Base-by-base conservation (phyloP, 2,113 vertebrate genomes). In the Ammodytes marinus region DNA sequence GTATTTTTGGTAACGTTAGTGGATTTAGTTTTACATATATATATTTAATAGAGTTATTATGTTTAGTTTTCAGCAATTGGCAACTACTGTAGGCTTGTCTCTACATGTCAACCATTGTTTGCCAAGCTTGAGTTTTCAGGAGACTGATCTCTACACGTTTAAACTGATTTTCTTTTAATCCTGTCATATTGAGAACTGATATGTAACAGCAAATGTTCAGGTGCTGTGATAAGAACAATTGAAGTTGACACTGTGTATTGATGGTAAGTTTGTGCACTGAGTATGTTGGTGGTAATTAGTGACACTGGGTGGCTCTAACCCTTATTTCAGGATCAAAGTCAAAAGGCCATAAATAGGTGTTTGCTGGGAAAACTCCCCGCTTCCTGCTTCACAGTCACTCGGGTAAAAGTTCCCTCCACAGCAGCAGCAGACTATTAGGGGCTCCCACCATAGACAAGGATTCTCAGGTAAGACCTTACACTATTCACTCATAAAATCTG, bases 241-340 rank as follows among this genome's bases (percentile, higher is more conserved):
- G 3, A 17, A 17, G 17, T 2, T 0, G 6, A n/a, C 3, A 3
- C 14, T 40, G 42, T 79, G 17, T 39, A 4, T 35, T 74, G 2
- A 15, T 19, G 37, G 13, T 4, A 17, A 15, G 67, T 39, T 10
- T 52, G 2, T 11, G 17, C 4, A 6, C 27, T 2, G 40, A 9
- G 9, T 17, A 42, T 52, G 43, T 39, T 59, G 55, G 27, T 27
- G 27, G 27, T 27, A 27, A 27, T 66, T 27, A 40, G 69, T 64
- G 59, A 83, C n/a, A 50, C 42, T 76, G 65, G 68, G 61, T 84
- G 74, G 79, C 45, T 87, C 81, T 69, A n/a, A 27, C 27, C 15
- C 12, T 75, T 37, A 27, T 11, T n/a, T 37, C 79, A 86, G 87
- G 95, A 93, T 85, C 95, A 96, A 96, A 96, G 95, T 96, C 95